Conservation (phyloP, 2,113 vertebrate species). For the Trichechus manatus region DNA sequence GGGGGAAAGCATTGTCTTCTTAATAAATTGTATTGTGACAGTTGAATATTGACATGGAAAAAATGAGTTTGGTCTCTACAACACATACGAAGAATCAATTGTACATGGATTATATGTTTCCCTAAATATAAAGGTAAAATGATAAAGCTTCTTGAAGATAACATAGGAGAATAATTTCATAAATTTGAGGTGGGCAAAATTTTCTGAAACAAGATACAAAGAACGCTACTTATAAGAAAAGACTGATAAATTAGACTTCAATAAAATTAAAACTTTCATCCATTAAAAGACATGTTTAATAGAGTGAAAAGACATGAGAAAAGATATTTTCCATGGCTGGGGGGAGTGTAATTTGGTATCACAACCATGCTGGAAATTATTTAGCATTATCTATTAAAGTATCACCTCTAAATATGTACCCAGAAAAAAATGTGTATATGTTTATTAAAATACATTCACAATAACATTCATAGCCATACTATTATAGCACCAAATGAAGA, state of each 20-base stretch:
- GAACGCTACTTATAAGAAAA: background rate
- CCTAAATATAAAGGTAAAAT: background rate
- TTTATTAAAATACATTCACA: background rate
- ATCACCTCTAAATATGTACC: background rate
- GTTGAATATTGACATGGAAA: background rate
- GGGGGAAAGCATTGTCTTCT: background rate
- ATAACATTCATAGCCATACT: background rate
- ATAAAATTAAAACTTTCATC: background rate
- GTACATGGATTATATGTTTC: background rate
- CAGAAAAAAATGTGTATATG: background rate
- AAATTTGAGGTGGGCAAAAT: background rate
- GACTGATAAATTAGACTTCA: background rate
- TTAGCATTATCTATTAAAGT: background rate
- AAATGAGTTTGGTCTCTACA: background rate
- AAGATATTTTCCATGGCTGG: background rate
- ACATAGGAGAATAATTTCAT: background rate
- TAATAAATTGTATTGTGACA: background rate
- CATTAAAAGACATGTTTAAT: background rate
- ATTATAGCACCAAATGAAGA: background rate
- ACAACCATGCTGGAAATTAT: constrained; percentile 20
- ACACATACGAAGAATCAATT: background rate
- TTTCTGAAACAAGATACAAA: background rate
- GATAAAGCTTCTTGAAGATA: too few species aligned
- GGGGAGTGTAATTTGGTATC: background rate
- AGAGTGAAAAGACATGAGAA: background rate